Percentiles rank a stretch among this genome's conserved stretches.
Evolutionary conservation across 2,888 invertebrate species (phyloP).

Genomic region (Bugulina stolonifera): DNA sequence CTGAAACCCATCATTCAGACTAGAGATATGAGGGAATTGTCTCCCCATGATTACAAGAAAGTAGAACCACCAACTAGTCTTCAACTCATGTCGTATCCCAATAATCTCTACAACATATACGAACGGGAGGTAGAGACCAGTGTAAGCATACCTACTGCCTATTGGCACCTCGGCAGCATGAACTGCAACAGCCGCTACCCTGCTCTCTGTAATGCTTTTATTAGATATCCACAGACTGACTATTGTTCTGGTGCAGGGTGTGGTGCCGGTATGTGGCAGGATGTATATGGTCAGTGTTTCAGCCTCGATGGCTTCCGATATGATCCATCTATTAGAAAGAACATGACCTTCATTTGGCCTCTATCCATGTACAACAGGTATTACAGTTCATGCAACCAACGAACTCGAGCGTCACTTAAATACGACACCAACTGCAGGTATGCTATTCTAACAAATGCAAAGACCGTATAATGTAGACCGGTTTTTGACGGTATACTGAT

Average conservation of each 20-base stretch:
- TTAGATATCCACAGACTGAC: not conserved
- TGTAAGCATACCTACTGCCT: not conserved
- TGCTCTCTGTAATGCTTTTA: not conserved
- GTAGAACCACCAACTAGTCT: too few species aligned
- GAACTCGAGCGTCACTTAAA: not conserved
- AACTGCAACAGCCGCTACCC: not conserved
- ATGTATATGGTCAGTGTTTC: not conserved
- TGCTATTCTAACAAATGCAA: too few species aligned
- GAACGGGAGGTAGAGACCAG: too few species aligned
- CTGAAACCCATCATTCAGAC: too few species aligned
- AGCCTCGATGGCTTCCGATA: not conserved
- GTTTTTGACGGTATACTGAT: too few species aligned
- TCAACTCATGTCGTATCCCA: too few species aligned
- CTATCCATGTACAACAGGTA: not conserved
- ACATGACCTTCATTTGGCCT: slow-evolving; percentile 14
- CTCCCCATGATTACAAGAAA: too few species aligned
- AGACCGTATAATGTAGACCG: too few species aligned
- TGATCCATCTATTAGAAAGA: not conserved
- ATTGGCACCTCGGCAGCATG: slow-evolving; percentile 21
- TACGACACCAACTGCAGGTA: slow-evolving; percentile 9
- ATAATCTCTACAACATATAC: too few species aligned
- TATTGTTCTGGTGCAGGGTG: slow-evolving; percentile 9
- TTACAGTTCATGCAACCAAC: slow-evolving; percentile 1
- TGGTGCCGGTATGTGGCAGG: slow-evolving; percentile 9
- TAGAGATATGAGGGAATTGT: too few species aligned